Percentiles rank a stretch among this genome's conserved stretches.
Conservation (phyloP, 2,113 vertebrate genomes). For the Thomomys bottae region DNA sequence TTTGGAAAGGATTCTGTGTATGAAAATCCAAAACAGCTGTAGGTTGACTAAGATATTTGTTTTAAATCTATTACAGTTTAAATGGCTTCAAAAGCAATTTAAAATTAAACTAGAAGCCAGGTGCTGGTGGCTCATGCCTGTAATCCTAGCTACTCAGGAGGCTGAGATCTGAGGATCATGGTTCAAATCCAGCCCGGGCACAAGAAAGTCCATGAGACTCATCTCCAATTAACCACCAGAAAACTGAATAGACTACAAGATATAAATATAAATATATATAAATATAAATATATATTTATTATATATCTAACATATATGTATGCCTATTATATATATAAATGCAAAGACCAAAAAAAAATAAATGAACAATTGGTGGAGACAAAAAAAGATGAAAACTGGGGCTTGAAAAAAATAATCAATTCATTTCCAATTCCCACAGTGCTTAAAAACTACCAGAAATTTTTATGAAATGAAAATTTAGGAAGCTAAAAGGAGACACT, state of each 20-base stretch:
- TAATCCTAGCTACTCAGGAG: no score
- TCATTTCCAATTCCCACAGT: background rate
- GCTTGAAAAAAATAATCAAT: background rate
- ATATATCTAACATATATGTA: no score
- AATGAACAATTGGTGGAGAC: background rate
- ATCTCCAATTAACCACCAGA: no score
- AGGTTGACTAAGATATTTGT: background rate
- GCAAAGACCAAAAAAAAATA: background rate
- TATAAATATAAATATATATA: no score
- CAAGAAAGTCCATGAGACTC: no score
- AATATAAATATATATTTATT: no score
- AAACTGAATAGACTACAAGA: no score
- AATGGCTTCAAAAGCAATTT: background rate
- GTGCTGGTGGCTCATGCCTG: no score
- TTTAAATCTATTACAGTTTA: background rate
- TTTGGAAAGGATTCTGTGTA: background rate
- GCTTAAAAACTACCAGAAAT: conserved; percentile 23
- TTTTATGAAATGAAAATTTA: background rate
- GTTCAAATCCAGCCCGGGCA: no score
- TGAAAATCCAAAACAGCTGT: conserved; percentile 2
- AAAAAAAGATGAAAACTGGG: background rate
- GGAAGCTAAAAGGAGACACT: conserved; percentile 6
- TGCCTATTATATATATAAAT: background rate
- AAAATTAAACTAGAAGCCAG: conserved; percentile 33
- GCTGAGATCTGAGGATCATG: no score